Conservation (phyloP, 2,888 invertebrate species). For the Nomada fabriciana region DNA sequence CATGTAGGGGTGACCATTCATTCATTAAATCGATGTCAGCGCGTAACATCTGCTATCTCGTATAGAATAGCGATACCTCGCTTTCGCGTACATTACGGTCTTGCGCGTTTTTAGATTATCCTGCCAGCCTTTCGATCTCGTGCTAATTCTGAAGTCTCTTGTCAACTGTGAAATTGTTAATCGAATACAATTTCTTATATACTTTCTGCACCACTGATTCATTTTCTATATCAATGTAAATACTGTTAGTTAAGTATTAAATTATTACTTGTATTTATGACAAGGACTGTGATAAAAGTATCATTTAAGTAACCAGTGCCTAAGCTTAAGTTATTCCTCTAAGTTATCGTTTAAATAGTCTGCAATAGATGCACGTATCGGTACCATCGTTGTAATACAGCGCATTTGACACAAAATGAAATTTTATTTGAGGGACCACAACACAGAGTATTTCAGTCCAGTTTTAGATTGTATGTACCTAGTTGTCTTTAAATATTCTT, state of each 20-base stretch:
- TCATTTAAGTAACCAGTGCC: conserved; percentile 5
- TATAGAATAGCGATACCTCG: conserved; percentile 46
- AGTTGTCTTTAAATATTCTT: too few species aligned
- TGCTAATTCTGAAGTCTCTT: neutral
- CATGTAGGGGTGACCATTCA: conserved; percentile 68
- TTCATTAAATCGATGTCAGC: conserved; percentile 81
- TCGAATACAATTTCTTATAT: neutral
- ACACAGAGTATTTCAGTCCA: too few species aligned
- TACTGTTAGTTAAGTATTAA: conserved; percentile 7
- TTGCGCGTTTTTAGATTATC: conserved; percentile 36
- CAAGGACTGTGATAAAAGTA: neutral
- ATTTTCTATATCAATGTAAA: conserved; percentile 3
- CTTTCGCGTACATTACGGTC: conserved; percentile 44
- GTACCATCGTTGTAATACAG: too few species aligned
- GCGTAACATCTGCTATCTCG: conserved; percentile 71
- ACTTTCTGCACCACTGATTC: neutral
- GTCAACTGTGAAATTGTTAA: neutral
- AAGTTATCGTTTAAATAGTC: neutral
- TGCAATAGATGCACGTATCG: neutral
- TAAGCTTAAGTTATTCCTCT: neutral
- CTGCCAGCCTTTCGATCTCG: neutral
- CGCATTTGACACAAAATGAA: too few species aligned
- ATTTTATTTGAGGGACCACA: too few species aligned
- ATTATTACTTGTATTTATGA: neutral
- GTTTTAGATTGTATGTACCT: too few species aligned